Evolutionary conservation across 1,140 invertebrate genomes (phyloP).

Genomic region (Drosophila ambigua): DNA sequence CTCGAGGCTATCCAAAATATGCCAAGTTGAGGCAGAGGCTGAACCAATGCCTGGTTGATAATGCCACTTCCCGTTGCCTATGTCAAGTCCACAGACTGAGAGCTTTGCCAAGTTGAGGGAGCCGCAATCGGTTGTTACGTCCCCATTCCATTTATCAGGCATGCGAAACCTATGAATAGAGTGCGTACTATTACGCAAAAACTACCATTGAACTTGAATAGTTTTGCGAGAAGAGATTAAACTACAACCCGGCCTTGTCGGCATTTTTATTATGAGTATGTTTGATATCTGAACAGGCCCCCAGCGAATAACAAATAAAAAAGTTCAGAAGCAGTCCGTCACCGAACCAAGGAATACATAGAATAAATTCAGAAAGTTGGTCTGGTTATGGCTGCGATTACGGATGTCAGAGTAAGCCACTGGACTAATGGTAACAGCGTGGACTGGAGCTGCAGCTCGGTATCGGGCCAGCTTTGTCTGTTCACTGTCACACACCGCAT

Average conservation of each 20-base stretch:
- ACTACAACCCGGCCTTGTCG: neutral
- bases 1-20: constrained; percentile 26
- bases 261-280: no score
- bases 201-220: constrained; percentile 47
- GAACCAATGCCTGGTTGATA: constrained; percentile 20
- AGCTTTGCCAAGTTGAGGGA: constrained; percentile 22
- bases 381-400: no score
- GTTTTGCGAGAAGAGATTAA: neutral
- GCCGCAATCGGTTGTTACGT: constrained; percentile 30
- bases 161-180: constrained; percentile 20
- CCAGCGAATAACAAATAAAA: no score
- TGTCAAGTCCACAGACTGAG: constrained; percentile 42
- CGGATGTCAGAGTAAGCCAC: no score
- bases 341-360: no score
- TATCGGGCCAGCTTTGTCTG: no score
- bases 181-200: constrained; percentile 5
- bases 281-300: no score
- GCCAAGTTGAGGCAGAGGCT: constrained; percentile 56
- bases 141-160: constrained; percentile 47
- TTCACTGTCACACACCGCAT: no score
- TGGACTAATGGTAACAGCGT: no score
- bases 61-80: constrained; percentile 29
- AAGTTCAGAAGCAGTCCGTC: no score
- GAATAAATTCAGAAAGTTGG: no score
- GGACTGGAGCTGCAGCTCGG: no score